Base-by-base conservation (phyloP, 2,888 invertebrate genomes). In the Psylliodes chrysocephalus region DNA sequence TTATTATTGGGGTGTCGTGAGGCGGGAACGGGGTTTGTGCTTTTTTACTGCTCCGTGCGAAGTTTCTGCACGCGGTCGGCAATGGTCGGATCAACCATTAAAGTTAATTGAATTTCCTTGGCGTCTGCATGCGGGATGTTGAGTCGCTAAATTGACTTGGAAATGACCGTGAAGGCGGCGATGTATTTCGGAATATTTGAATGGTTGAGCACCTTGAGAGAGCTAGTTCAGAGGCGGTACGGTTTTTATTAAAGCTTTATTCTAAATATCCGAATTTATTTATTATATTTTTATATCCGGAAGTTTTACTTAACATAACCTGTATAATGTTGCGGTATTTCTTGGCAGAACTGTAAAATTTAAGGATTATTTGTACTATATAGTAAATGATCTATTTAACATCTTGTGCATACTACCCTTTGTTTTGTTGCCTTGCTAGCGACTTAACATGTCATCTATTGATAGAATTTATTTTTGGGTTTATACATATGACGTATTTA, bases 61-160 rank as follows among this genome's bases (percentile, higher is more conserved):
- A 73, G 74, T 75, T 73, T 72, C 75, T 74, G 73, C 72, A 75
- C 76, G 73, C 74, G 76, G 74, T 69, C 73, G 73, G 77, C 75
- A 76, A 78, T 76, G 78, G 77, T 77, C 70, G 80, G 79, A 81
- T 82, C 82, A 79, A 79, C 83, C 83, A 84, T 85, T 84, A 84
- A 85, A 84, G 82, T 84, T 85, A 84, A 84, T 84, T 84, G 84
- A 84, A 84, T 84, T 84, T 83, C 82, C 82, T 81, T 75, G 75
- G 79, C 79, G 81, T 79, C 81, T 80, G 79, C 80, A 79, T 79
- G 80, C 79, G 78, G 78, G 77, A 79, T 79, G 79, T 78, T 78
- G 79, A 80, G 78, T 79, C 80, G 79, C 80, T 80, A 81, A 82
- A 82, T 82, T 82, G 82, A 82, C 82, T 82, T 81, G 81, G 82